Evolutionary conservation across 2,888 invertebrate genomes (phyloP).

Genomic region (Hirtodrosophila duncani): DNA sequence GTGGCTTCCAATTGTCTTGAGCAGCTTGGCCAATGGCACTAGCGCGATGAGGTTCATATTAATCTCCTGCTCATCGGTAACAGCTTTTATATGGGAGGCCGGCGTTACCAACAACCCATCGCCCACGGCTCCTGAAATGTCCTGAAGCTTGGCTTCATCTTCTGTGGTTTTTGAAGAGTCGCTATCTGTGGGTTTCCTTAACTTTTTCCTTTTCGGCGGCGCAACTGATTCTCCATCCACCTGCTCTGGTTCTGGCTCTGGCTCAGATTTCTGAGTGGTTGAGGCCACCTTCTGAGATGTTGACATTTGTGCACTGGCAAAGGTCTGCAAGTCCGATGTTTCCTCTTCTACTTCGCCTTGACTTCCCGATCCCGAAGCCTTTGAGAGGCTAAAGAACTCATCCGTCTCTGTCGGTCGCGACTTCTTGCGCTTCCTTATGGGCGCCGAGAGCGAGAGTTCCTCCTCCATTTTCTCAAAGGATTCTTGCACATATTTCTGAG

Average conservation of each 20-base stretch:
- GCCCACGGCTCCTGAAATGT: conserved; percentile 81
- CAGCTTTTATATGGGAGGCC: conserved; percentile 59
- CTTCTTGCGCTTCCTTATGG: conserved; percentile 81
- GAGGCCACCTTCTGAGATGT: conserved; percentile 37
- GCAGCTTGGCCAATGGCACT: conserved; percentile 75
- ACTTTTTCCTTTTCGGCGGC: conserved; percentile 74
- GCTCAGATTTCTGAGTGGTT: conserved; percentile 1
- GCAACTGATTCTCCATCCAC: conserved; percentile 46
- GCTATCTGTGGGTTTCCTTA: conserved; percentile 76
- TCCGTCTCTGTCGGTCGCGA: conserved; percentile 83
- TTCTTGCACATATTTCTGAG: conserved; percentile 78
- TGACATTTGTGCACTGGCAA: conserved; percentile 83
- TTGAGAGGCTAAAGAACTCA: conserved; percentile 83
- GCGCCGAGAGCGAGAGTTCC: conserved; percentile 81
- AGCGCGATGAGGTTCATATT: conserved; percentile 78
- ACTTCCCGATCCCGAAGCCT: conserved; percentile 78
- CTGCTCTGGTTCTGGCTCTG: conserved; percentile 64
- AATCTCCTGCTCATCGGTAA: conserved; percentile 79
- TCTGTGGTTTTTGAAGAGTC: conserved; percentile 78
- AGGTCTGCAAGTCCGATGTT: conserved; percentile 83
- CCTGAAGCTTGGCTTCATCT: conserved; percentile 78
- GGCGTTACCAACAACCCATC: conserved; percentile 78
- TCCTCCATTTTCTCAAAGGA: conserved; percentile 79
- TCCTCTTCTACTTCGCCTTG: conserved; percentile 80
- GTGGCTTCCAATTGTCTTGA: conserved; percentile 80